Conservation (phyloP, 2,797 vertebrate genomes). For the Falco berigora region DNA sequence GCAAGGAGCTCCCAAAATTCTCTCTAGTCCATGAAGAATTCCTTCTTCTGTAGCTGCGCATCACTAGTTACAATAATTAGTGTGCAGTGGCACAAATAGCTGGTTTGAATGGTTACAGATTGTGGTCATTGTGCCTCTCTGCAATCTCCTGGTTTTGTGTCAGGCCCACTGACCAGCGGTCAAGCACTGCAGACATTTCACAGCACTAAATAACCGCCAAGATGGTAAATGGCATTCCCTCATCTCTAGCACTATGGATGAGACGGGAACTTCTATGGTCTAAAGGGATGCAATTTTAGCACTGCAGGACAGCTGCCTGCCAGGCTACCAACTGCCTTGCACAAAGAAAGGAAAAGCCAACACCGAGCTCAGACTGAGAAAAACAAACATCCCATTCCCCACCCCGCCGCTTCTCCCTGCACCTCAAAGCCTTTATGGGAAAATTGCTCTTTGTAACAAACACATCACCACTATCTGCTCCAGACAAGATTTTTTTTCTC, state of each 20-base stretch:
- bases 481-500: conserved; percentile 44
- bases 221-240: neutral
- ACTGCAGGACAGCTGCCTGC: neutral
- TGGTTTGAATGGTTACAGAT: neutral
- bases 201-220: neutral
- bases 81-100: neutral
- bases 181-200: neutral
- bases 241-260: neutral
- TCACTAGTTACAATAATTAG: neutral
- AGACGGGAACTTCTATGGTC: neutral
- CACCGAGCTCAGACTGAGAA: conserved; percentile 51
- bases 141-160: neutral
- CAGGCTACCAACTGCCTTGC: conserved; percentile 2
- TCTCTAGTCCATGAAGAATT: neutral
- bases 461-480: conserved; percentile 42
- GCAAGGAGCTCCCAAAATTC: neutral
- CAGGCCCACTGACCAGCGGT: neutral
- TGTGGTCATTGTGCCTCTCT: neutral
- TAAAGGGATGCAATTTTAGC: conserved; percentile 16
- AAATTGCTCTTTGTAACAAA: conserved; percentile 44
- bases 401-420: conserved; percentile 38
- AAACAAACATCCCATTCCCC: conserved; percentile 32
- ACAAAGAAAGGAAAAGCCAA: conserved; percentile 39
- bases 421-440: conserved; percentile 31
- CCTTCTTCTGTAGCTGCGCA: neutral